phyloP scores from a whole-genome alignment of 1,140 invertebrate species.

The Drosophila pandora region DNA sequence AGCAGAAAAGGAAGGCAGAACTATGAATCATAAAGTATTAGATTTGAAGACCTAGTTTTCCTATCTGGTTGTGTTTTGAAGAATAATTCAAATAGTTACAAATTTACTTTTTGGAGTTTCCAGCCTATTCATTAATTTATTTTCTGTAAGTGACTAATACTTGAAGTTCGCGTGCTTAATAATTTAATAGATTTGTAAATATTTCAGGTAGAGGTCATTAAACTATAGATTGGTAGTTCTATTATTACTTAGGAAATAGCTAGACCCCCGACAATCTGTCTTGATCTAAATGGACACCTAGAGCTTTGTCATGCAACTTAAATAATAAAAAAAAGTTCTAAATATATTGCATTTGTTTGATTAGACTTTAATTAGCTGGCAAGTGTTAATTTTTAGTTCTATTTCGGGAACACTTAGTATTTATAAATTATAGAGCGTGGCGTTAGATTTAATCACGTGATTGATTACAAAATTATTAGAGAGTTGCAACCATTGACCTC shows the following conservation, averaged over 20 bases:
- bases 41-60: too few species aligned
- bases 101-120: too few species aligned
- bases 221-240: neutral
- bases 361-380: conserved; percentile 4
- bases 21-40: too few species aligned
- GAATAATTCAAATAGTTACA: too few species aligned
- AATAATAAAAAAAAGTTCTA: neutral
- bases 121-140: too few species aligned
- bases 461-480: conserved; percentile 2
- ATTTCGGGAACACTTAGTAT: neutral
- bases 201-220: neutral
- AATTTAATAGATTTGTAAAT: too few species aligned
- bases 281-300: neutral
- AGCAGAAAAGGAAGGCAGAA: too few species aligned
- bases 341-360: neutral
- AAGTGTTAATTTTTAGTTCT: conserved; percentile 3
- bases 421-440: neutral
- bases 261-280: neutral
- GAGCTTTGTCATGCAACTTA: neutral
- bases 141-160: too few species aligned
- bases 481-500: neutral
- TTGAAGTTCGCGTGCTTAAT: neutral
- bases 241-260: too few species aligned
- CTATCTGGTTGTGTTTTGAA: too few species aligned
- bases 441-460: conserved; percentile 1